phyloP scores from a whole-genome alignment of 1,140 invertebrate genomes.

The Brachionus plicatilis region DNA sequence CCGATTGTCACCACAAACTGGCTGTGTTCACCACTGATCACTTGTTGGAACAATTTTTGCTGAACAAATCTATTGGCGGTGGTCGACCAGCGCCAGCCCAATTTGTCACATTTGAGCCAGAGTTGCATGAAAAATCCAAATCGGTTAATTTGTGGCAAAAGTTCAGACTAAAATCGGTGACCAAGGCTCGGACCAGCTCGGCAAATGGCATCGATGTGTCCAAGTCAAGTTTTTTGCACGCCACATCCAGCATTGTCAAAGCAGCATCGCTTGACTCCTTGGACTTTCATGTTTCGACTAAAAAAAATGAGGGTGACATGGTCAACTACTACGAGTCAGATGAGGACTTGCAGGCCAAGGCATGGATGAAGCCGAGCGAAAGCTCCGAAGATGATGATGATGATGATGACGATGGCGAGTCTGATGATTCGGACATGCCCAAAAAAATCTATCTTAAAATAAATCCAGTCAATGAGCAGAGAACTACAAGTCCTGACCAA shows the following conservation, averaged over 20 bases:
- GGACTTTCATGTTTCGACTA: background rate
- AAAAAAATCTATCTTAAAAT: conserved; percentile 24
- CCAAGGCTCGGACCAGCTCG: background rate
- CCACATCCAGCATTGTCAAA: background rate
- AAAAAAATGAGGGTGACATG: background rate
- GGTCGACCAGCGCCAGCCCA: background rate
- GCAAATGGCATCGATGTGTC: background rate
- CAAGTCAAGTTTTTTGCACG: background rate
- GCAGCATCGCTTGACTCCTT: background rate
- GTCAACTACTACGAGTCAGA: background rate
- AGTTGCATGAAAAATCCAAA: background rate
- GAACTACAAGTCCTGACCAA: background rate
- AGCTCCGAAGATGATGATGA: background rate
- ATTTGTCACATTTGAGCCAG: background rate
- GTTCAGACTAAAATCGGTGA: background rate
- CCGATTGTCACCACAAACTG: background rate
- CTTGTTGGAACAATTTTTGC: conserved; percentile 5
- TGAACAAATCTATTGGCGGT: background rate
- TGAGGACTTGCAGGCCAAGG: background rate
- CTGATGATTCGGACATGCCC: background rate
- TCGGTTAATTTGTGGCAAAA: background rate
- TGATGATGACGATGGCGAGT: background rate
- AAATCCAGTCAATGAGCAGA: background rate
- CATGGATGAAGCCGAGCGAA: background rate
- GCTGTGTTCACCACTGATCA: background rate